Evolutionary conservation across 2,797 vertebrate species (phyloP).

Genomic region (Heliangelus exortis): DNA sequence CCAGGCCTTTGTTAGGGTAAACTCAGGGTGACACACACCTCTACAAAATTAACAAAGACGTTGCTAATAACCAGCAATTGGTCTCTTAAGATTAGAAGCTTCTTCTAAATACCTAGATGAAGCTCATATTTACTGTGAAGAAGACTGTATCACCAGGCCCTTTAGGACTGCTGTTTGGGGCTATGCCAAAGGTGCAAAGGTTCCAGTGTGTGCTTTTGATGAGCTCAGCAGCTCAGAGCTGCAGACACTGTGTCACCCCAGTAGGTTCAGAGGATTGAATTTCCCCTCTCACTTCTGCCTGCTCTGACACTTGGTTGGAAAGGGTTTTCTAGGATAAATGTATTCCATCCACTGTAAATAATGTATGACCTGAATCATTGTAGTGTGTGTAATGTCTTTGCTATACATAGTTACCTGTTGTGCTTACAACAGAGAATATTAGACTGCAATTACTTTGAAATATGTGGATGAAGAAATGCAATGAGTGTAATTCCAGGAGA

Average conservation of each 20-base stretch:
- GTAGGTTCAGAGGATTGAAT: not conserved
- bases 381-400: not conserved
- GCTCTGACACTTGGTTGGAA: not conserved
- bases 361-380: not conserved
- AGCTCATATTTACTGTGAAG: not conserved
- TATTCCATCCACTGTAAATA: not conserved
- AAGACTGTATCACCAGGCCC: not conserved
- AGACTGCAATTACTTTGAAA: slow-evolving; percentile 45
- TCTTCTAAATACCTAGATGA: not conserved
- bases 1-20: not conserved
- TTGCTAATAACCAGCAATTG: not conserved
- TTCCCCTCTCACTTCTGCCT: not conserved
- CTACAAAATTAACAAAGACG: not conserved
- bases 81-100: not conserved
- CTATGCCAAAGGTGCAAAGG: not conserved
- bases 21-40: not conserved
- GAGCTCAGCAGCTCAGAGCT: not conserved
- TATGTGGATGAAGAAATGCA: slow-evolving; percentile 12
- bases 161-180: not conserved
- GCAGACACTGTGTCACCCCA: not conserved
- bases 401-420: not conserved
- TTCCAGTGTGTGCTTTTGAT: not conserved
- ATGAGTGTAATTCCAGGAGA: slow-evolving; percentile 2
- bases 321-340: not conserved
- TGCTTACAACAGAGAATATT: slow-evolving; percentile 20